phyloP scores from a whole-genome alignment of 2,888 invertebrate genomes.

The Aromia moschata region DNA sequence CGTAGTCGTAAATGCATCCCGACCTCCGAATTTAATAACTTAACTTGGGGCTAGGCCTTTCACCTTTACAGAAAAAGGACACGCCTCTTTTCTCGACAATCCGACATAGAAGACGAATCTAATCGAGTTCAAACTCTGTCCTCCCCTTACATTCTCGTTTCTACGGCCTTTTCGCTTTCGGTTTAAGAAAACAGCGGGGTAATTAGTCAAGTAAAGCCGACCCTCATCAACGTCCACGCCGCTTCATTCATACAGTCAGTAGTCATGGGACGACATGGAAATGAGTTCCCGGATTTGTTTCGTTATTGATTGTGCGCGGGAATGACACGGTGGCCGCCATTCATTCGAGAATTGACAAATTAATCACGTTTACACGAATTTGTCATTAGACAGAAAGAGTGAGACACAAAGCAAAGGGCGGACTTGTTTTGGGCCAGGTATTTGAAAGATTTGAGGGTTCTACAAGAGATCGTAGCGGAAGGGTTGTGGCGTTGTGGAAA shows the following conservation, averaged over 20 bases:
- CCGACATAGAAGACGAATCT: too few species aligned
- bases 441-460: background rate
- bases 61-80: too few species aligned
- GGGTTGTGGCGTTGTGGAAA: background rate
- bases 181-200: constrained; percentile 18
- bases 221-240: constrained; percentile 37
- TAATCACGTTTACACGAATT: constrained; percentile 36
- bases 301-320: constrained; percentile 36
- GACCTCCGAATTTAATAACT: too few species aligned
- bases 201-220: constrained; percentile 42
- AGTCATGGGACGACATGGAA: constrained; percentile 29
- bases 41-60: too few species aligned
- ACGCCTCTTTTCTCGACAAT: too few species aligned
- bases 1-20: too few species aligned
- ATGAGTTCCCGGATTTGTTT: constrained; percentile 10
- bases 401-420: background rate
- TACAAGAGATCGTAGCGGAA: background rate
- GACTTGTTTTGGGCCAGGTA: constrained; percentile 1
- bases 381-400: constrained; percentile 27
- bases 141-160: constrained; percentile 1
- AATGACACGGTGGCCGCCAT: constrained; percentile 29
- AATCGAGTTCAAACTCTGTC: too few species aligned
- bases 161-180: background rate
- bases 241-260: constrained; percentile 37
- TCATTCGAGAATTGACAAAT: constrained; percentile 36